Evolutionary conservation across 1,140 invertebrate species (phyloP), one percentile per base, ranked within the genome.

Genomic region (Bombus consobrinus): DNA sequence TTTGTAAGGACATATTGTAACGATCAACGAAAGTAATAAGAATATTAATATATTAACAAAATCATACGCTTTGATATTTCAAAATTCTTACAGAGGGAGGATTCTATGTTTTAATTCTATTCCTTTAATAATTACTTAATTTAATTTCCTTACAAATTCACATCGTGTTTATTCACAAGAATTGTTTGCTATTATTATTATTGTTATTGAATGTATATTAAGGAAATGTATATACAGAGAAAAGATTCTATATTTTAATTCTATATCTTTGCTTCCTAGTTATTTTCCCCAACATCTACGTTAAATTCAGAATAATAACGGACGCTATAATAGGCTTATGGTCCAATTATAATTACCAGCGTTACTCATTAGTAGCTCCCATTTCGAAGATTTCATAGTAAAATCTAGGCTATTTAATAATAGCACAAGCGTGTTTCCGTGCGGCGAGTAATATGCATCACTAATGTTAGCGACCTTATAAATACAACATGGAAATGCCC

Each of bases 351-450:
- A 57, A 77, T 77, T 77, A 77, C 39, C 73, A 34, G 12, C 39
- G n/a, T 28, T 53, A 22, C 6, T 13, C 73, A 47, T 77, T 76
- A 83, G 76, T 83, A 57, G 37, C 69, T 57, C n/a, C 15, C 57
- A 22, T 53, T 53, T 53, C 62, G 34, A 34, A 28, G 28, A 77
- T 57, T 83, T 47, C 34, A 69, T 68, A 39, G 34, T 57, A 69
- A 59, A 83, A 68, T 83, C 81, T 69, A 6, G 73, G 43, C 12
- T 69, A 47, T 41, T 77, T 77, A 83, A 83, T 83, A 77, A 83
- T 83, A 83, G 74, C 37, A 15, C 12, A 28, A 12, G 22, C 34
- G 43, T 83, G 77, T 83, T 83, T 83, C 81, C n/a, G 62, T 77
- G n/a, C 47, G 47, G 12, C 69, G 12, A 32, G 43, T 25, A 77